Base-by-base conservation (phyloP, 2,888 invertebrate species). In the Noctua fimbriata region DNA sequence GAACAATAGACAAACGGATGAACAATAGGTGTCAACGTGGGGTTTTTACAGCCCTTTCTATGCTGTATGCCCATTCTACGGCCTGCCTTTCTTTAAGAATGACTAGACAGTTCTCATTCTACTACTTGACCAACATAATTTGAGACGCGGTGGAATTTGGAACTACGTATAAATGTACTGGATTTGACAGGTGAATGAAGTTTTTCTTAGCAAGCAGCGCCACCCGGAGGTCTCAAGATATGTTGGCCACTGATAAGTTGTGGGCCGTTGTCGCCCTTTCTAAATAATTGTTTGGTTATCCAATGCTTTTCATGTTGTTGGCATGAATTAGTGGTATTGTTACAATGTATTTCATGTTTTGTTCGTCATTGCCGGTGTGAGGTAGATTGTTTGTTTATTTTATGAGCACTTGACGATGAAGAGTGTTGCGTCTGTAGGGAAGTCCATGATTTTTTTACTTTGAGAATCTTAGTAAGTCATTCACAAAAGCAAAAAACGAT, bases 281-380 rank as follows among this genome's bases (percentile, higher is more conserved):
- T 87, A 85, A 88, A 89, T 88, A 88, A 89, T 88, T 88, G 87
- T 87, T 87, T 79, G 77, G 81, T 79, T 78, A 82, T 83, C 81
- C 71, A 83, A 87, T 76, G 84, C 84, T 79, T 78, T 86, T 83
- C 77, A 71, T 87, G 81, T 87, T 78, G 66, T 72, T 87, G 84
- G 73, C 87, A 73, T 85, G 87, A 87, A 87, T 87, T 82, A 87
- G 85, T 74, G 67, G 71, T 67, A 78, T 82, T 84, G 85, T 87
- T 77, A 79, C 69, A 83, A 73, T 86, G 83, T 88, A 77, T 78
- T 87, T 76, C 69, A 65, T 78, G 76, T 73, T 83, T 83, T 86
- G 87, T 88, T 75, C 52, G 78, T 83, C 78, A 85, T 72, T 66
- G 65, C 28, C n/a, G n/a, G 82, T 69, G 60, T 41, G 44, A 28